Base-by-base conservation (phyloP, 2,797 vertebrate genomes). In the Danio choprae region DNA sequence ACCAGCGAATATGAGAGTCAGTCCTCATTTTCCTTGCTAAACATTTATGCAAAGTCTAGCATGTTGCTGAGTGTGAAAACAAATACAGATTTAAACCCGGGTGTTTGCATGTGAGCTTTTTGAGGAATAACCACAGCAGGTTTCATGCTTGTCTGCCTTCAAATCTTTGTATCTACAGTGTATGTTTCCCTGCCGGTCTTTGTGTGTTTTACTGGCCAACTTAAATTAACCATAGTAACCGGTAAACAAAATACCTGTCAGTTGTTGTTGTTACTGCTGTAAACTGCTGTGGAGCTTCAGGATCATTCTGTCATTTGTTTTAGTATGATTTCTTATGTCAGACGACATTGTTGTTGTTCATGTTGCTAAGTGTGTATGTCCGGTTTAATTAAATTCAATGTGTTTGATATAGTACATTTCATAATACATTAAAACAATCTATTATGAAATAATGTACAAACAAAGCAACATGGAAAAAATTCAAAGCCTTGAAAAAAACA, bases 31-130 rank as follows among this genome's bases (percentile, higher is more conserved):
- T 43, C 8, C 18, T 41, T 48, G 73, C 46, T 64, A 68, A 58
- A 36, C 53, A 38, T 59, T 18, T 46, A 67, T 77, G 40, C 50
- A 77, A 77, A 68, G 11, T 13, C 46, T 36, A 51, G 22, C 46
- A 41, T 53, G 59, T 75, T 64, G 38, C 10, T 9, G 0, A 29
- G 40, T 77, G 50, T 67, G 16, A 67, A 76, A 75, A 55, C 13
- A 55, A 55, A 65, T 40, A 20, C 74, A 65, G 6, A 65, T 29
- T 12, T 55, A 65, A 36, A 6, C 12, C 46, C 22, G n/a, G 6
- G 51, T 64, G 15, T 55, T 55, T 76, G 50, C 13, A 43, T 55
- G 48, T 65, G 11, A 41, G 41, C 38, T 60, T 38, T 46, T 38
- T 38, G 15, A 50, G 11, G 29, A 15, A 2, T 48, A 18, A 60